Conservation (phyloP, 2,797 vertebrate species). For the Clarias laeviceps region DNA sequence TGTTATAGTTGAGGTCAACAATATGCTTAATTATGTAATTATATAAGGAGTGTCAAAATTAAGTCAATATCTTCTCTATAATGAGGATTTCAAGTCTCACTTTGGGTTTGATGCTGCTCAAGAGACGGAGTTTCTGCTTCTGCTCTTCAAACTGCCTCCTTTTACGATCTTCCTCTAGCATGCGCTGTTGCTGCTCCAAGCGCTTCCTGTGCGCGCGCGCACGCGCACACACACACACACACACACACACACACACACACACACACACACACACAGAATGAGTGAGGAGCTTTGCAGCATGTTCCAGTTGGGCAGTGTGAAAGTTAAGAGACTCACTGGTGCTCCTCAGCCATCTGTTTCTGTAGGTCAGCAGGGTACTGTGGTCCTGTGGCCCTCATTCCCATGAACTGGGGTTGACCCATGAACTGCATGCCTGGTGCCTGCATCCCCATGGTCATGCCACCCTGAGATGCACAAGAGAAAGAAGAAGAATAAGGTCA, state of each 20-base stretch:
- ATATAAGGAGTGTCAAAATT: neutral
- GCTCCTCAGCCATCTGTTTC: slow-evolving; percentile 97
- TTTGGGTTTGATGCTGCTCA: slow-evolving; percentile 98
- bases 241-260: neutral
- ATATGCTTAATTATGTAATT: neutral
- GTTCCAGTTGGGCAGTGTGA: neutral
- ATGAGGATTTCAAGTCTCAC: slow-evolving; percentile 66
- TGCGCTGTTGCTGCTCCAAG: slow-evolving; percentile 94
- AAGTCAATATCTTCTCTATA: neutral
- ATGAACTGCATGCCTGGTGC: slow-evolving; percentile 87
- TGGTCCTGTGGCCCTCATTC: slow-evolving; percentile 85
- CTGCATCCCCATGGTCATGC: slow-evolving; percentile 90
- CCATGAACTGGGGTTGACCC: slow-evolving; percentile 88
- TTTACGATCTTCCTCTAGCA: slow-evolving; percentile 96
- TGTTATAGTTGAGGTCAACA: neutral
- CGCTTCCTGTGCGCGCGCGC: slow-evolving; percentile 89
- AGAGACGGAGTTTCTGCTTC: slow-evolving; percentile 94
- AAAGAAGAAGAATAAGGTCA: neutral
- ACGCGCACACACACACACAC: neutral
- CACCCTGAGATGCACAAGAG: slow-evolving; percentile 74
- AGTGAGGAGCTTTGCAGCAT: neutral
- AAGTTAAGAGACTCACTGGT: slow-evolving; percentile 83
- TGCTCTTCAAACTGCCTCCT: slow-evolving; percentile 98
- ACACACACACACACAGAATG: neutral
- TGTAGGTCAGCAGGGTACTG: slow-evolving; percentile 91